Conservation (phyloP, 2,888 invertebrate genomes). For the Drosophila kanekoi region DNA sequence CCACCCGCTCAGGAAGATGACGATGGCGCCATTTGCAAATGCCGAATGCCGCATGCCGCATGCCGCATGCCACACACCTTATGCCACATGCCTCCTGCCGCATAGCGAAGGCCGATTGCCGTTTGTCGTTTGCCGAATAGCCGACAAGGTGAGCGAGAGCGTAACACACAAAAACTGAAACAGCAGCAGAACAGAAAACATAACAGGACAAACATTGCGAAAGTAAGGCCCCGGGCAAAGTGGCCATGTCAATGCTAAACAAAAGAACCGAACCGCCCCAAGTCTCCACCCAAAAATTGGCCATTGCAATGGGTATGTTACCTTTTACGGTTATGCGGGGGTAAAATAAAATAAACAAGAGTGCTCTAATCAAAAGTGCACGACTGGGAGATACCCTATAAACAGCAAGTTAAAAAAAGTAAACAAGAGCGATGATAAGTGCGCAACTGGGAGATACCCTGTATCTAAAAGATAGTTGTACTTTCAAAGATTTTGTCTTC, state of each 20-base stretch:
- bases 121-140: conserved; percentile 28
- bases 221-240: conserved; percentile 79
- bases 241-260: conserved; percentile 83
- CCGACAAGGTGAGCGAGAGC: conserved; percentile 38
- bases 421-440: no score
- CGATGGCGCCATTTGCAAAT: conserved; percentile 66
- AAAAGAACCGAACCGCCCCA: conserved; percentile 70
- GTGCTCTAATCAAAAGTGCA: not conserved
- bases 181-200: conserved; percentile 53
- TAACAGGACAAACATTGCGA: conserved; percentile 70
- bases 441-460: no score
- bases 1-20: conserved; percentile 55
- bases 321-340: not conserved
- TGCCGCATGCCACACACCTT: conserved; percentile 20
- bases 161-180: conserved; percentile 42
- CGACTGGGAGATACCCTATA: no score
- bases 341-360: not conserved
- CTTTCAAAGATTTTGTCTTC: no score
- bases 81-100: conserved; percentile 21
- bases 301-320: conserved; percentile 26
- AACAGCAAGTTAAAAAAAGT: no score
- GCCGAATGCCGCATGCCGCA: conserved; percentile 41
- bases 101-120: conserved; percentile 32
- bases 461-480: no score
- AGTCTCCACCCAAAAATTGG: conserved; percentile 40